phyloP scores from a whole-genome alignment of 2,113 vertebrate genomes.

The Speoplatyrhinus poulsoni region DNA sequence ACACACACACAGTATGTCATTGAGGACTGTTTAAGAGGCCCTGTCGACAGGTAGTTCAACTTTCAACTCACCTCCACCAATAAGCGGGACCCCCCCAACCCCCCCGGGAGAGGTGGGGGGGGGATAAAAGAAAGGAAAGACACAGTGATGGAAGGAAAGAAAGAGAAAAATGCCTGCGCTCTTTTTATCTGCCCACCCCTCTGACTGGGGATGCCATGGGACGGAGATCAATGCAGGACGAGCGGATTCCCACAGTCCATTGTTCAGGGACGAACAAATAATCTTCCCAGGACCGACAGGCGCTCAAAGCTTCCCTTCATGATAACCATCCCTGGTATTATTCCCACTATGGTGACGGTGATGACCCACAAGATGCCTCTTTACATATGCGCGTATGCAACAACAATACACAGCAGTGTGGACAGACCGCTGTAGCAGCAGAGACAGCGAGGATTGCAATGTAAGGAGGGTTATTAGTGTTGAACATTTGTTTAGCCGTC shows the following conservation, averaged over 20 bases:
- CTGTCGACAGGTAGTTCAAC: slow-evolving; percentile 86
- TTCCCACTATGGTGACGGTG: slow-evolving; percentile 73
- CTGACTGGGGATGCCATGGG: slow-evolving; percentile 68
- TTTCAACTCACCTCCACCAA: slow-evolving; percentile 79
- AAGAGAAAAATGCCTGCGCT: slow-evolving; percentile 72
- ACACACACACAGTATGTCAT: slow-evolving; percentile 82
- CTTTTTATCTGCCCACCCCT: slow-evolving; percentile 72
- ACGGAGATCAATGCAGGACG: slow-evolving; percentile 79
- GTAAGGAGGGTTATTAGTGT: slow-evolving; percentile 68
- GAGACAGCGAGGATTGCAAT: slow-evolving; percentile 53
- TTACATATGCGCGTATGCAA: slow-evolving; percentile 46
- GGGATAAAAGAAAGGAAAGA: slow-evolving; percentile 61
- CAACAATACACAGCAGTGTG: slow-evolving; percentile 62
- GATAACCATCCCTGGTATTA: slow-evolving; percentile 76
- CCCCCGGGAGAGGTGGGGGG: neutral
- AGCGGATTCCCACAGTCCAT: slow-evolving; percentile 83
- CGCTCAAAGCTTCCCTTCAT: slow-evolving; percentile 81
- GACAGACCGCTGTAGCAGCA: slow-evolving; percentile 65
- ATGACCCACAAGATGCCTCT: slow-evolving; percentile 74
- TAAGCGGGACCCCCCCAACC: slow-evolving; percentile 45
- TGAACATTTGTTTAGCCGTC: slow-evolving; percentile 69
- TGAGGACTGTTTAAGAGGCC: slow-evolving; percentile 83
- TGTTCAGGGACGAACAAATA: slow-evolving; percentile 74
- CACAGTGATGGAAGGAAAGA: slow-evolving; percentile 47
- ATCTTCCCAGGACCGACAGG: slow-evolving; percentile 69